Conservation (phyloP, 2,113 vertebrate genomes). For the Sigmodon hispidus region DNA sequence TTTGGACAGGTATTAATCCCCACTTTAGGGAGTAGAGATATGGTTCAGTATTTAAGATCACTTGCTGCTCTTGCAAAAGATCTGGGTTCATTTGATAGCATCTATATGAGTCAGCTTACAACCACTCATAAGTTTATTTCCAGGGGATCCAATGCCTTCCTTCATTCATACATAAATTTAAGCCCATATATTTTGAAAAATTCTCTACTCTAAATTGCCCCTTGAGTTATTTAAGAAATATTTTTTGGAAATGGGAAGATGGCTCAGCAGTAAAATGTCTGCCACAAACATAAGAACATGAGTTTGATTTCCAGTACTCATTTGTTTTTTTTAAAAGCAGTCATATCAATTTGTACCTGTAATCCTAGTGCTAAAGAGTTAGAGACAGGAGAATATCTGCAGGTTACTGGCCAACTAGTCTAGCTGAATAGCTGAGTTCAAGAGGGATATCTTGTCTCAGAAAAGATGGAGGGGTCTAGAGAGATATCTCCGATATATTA, state of each 20-base stretch:
- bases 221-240: slow-evolving; percentile 2
- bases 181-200: neutral
- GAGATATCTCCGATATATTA: neutral
- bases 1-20: slow-evolving; percentile 19
- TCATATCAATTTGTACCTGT: neutral
- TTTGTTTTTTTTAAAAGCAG: neutral
- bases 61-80: neutral
- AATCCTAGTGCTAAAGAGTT: too few relatives aligned
- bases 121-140: neutral
- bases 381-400: neutral
- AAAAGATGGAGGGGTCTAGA: neutral
- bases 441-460: neutral
- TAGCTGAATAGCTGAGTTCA: neutral
- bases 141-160: neutral
- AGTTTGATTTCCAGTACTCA: neutral
- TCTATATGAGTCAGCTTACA: neutral
- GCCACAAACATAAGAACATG: neutral
- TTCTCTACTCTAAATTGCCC: slow-evolving; percentile 13
- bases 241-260: neutral
- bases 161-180: neutral
- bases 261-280: neutral
- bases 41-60: neutral
- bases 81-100: neutral
- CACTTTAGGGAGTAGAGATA: neutral
- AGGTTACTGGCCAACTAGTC: neutral